Evolutionary conservation across 2,797 vertebrate species (phyloP).

Genomic region (Hapalemur alaotrensis): DNA sequence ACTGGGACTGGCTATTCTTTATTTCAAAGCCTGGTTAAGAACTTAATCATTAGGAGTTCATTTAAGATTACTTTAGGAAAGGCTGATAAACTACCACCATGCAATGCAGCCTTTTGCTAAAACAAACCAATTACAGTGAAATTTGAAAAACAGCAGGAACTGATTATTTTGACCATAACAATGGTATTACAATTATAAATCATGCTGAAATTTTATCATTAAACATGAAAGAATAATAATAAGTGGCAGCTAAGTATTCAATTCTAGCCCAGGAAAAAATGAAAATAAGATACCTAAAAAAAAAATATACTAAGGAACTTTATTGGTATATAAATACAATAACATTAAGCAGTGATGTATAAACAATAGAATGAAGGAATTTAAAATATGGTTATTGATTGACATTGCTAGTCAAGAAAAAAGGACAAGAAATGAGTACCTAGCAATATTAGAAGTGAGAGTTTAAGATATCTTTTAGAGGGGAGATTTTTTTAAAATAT

Average conservation of each 20-base stretch:
- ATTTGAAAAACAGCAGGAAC: not conserved
- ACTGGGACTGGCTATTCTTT: not conserved
- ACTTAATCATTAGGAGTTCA: not conserved
- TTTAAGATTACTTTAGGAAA: not conserved
- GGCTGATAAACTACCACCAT: not conserved
- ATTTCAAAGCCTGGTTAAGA: not conserved
- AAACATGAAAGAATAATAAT: not conserved
- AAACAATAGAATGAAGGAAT: not conserved
- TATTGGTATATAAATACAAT: not conserved
- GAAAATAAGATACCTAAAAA: not conserved
- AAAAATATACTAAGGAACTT: not conserved
- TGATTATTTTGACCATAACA: not conserved
- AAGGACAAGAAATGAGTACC: not conserved
- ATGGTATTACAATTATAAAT: not conserved
- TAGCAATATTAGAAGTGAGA: not conserved
- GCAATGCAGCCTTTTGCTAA: not conserved
- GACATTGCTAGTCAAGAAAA: not conserved
- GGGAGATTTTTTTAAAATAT: not conserved
- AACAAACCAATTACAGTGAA: not conserved
- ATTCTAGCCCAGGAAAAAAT: not conserved
- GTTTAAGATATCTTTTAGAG: not conserved
- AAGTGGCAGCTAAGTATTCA: not conserved
- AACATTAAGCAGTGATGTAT: not conserved
- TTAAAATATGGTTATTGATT: not conserved
- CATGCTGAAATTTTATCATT: not conserved